These are phyloP conservation scores for Chaitophorus viminalis DNA, from an alignment of 2,888 invertebrate species.

Conservation along the genomic window DNA sequence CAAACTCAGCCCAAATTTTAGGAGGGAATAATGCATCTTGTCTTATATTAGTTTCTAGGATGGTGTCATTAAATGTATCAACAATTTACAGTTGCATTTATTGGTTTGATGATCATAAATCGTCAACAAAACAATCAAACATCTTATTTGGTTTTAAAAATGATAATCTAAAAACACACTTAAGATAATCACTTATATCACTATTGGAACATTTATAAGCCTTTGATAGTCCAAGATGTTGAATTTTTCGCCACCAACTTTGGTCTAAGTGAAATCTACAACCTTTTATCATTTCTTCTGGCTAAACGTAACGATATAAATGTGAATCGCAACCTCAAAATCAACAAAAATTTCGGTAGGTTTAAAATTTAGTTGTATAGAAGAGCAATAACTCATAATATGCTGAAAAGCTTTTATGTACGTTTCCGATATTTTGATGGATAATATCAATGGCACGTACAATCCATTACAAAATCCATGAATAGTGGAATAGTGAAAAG, in stretches of 20 bases:
- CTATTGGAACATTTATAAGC: no score
- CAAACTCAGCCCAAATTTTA: no score
- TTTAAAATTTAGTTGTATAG: no score
- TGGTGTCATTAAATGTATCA: not conserved
- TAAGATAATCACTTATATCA: no score
- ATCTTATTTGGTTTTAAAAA: not conserved
- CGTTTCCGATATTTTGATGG: not conserved
- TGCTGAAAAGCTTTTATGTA: slow-evolving; percentile 8
- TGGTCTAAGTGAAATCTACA: not conserved
- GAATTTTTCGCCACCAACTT: not conserved
- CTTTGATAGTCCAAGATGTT: not conserved
- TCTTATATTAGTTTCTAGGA: no score
- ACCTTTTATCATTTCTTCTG: not conserved
- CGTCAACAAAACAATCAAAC: slow-evolving; percentile 14
- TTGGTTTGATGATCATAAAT: slow-evolving; percentile 5
- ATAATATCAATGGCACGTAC: no score
- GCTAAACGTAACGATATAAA: not conserved
- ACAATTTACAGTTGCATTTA: no score
- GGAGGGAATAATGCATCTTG: no score
- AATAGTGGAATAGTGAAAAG: not conserved
- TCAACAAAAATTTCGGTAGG: no score
- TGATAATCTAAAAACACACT: no score
- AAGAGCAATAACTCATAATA: not conserved
- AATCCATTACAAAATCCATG: no score
- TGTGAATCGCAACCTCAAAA: not conserved